Base-by-base conservation (phyloP, 53 echinoderm and acorn worm species). In the Apostichopus leukothele region DNA sequence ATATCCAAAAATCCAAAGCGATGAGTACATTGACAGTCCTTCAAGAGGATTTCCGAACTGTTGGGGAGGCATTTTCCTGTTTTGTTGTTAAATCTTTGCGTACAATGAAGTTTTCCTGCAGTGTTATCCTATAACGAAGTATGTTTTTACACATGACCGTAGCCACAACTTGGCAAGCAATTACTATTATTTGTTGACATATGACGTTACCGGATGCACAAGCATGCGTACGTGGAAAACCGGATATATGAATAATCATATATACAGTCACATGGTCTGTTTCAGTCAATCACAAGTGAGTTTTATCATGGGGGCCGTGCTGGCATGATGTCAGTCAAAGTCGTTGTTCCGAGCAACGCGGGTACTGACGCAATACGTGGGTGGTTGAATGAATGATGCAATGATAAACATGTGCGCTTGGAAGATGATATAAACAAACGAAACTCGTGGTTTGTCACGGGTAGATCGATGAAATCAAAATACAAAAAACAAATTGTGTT, bases 1-100 rank as follows among this genome's bases (percentile, higher is more conserved):
- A 85, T 97, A 97, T 50, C 97, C 97, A 79, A 97, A 97, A 13
- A 97, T 89, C 94, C 97, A 95, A 27, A 97, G 50, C 8, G 51
- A 83, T 71, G 71, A 71, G 18, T 71, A 16, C 18, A 1, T 71
- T 71, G 71, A 71, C 16, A 71, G 6, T 71, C 71, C 18, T 71
- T 71, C 71, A 19, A 18, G 1, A 18, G 71, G n/a, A 18, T 6
- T 71, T 1, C 6, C 20, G 13, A n/a, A 3, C 6, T 71, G 71
- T 71, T 71, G 71, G 20, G 6, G 71, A 71, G 71, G 71, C 71
- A 71, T 71, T 71, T 71, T 71, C 20, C 57, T 57, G 3, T 63
- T 63, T 63, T 63, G 12, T 63, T 63, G 7, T 11, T 11, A 63
- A 63, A 63, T 63, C 63, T 63, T 16, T 63, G 16, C 11, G 16